Evolutionary conservation across 2,797 vertebrate genomes (phyloP).

Genomic region (Muscicapa striata): DNA sequence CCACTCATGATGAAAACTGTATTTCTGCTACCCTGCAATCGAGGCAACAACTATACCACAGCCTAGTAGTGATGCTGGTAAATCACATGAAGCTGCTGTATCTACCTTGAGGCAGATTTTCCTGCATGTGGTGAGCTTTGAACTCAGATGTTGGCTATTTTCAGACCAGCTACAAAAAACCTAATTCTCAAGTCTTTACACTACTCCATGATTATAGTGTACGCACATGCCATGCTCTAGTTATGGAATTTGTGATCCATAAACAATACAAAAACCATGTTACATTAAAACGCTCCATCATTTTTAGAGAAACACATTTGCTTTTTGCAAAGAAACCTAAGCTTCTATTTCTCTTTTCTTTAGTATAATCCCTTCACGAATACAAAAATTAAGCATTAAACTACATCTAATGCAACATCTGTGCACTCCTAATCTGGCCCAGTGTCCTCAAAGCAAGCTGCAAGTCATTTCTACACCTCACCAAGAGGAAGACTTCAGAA

Average conservation of each 20-base stretch:
- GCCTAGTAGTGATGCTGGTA: rapidly evolving
- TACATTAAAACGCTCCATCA: neutral
- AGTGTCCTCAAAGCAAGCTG: neutral
- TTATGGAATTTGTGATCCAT: neutral
- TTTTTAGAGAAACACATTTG: neutral
- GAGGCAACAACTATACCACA: neutral
- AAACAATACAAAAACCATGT: neutral
- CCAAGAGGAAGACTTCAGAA: neutral
- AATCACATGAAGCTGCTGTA: neutral
- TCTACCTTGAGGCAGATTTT: neutral
- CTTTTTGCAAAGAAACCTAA: neutral
- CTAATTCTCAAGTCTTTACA: neutral
- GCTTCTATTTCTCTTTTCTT: neutral
- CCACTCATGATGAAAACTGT: neutral
- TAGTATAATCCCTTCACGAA: neutral
- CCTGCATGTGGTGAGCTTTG: neutral
- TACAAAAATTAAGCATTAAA: neutral
- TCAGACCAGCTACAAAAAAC: neutral
- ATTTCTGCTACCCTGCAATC: neutral
- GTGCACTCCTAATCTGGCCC: neutral
- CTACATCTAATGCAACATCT: neutral
- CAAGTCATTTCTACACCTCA: neutral
- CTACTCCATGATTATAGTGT: neutral
- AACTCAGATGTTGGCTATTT: neutral
- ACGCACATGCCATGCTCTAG: neutral